Evolutionary conservation across 2,797 vertebrate species (phyloP), one percentile per base, ranked within the genome.

Genomic region (Sparus aurata): DNA sequence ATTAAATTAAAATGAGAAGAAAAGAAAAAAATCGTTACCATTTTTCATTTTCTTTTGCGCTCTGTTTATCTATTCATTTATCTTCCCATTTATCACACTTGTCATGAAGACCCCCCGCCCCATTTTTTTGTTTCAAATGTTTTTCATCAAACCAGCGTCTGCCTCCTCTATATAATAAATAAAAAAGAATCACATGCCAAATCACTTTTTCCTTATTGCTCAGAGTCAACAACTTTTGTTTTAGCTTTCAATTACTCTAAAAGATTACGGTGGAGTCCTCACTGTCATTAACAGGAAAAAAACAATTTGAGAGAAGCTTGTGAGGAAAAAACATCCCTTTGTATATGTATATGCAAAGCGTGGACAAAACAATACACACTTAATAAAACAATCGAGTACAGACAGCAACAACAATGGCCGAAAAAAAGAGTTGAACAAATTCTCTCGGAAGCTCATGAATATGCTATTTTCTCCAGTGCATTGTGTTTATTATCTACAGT

Each of bases 1-100:
- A 66, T 88, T 89, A 85, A 78, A 86, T 83, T 82, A 62, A 90
- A 88, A 92, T 67, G 73, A 82, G 38, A 89, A 89, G 80, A 90
- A 57, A 70, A 81, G 79, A 78, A 90, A 58, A 69, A 80, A 79
- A 77, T 79, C 61, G 55, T 57, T 50, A 66, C 74, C 76, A 69
- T 87, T 86, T 80, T 77, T 91, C 50, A 55, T 81, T 83, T 87
- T 84, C 73, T 77, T 38, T 77, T 65, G 50, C 49, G 18, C 46
- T 59, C 47, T 73, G 52, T 88, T 84, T 77, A 86, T 86, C 78
- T 85, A 52, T 68, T 66, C 49, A 77, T 89, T 84, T 71, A 72
- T 75, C 46, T 73, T 69, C 61, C 23, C 80, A 87, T 93, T 86
- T 64, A 82, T 86, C 84, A 88, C 63, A 75, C 55, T 75, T 85